Base-by-base conservation (phyloP, 2,888 invertebrate genomes). In the Napeogenes sylphis region DNA sequence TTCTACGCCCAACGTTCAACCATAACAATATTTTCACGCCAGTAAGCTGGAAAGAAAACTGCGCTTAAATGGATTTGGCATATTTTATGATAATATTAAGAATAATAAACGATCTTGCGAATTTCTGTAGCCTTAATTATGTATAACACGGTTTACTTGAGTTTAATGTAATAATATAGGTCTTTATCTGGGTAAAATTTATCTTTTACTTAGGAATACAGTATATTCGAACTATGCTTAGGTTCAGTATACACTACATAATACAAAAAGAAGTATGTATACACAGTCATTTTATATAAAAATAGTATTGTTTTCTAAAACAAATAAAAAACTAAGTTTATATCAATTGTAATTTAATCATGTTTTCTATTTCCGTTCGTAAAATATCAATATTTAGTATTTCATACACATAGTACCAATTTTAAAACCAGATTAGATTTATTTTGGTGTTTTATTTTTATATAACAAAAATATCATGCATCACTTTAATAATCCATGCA, bases 51-150 rank as follows among this genome's bases (percentile, higher is more conserved):
- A 78, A 78, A 77, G 79, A 82, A 82, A 84, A 84, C 79, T 80
- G 81, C 75, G 75, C 76, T 79, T 79, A 82, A 85, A 84, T 80
- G 80, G 79, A 82, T 84, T 80, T 80, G 78, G 81, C 82, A 84
- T 84, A 84, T 85, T 85, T 85, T 74, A 75, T 76, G 73, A 73
- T 72, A 76, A 73, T 74, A 71, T 71, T 74, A 72, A 72, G 68
- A 69, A 67, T 65, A 68, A 70, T 68, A 70, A 74, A 73, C 70
- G 72, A 70, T 71, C 73, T 72, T 67, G 63, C 60, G 66, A 74
- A 74, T 58, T 68, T 66, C 54, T 64, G 56, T 60, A 56, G 56
- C 62, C 63, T 56, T 67, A 66, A 67, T 63, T 64, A 67, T 30
- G 30, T 51, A 51, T 6, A 51, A 30, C 51, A 51, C 8, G 51